Evolutionary conservation across 1,140 invertebrate genomes (phyloP), one percentile per base, ranked within the genome.

Genomic region (Nymphalis io): DNA sequence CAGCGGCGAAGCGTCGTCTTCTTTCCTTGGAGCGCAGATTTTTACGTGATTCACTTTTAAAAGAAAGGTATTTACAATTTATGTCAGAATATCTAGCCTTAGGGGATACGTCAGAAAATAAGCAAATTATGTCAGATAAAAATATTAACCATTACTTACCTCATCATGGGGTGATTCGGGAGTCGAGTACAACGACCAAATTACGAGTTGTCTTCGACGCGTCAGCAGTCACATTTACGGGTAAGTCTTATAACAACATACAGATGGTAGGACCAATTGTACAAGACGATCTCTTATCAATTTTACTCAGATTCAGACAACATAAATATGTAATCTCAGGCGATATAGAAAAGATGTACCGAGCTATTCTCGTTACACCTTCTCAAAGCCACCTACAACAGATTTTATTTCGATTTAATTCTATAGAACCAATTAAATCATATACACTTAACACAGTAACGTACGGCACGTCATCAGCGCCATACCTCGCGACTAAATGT

Each of bases 301-400:
- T 89, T 27, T 44, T 92, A 2, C 23, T 89, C 0, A 44, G 76
- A 16, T 87, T 79, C 71, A 57, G 84, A 20, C 72, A 77, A 53
- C 74, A 85, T 60, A 78, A 61, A 33, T 81, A 70, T 62, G 80
- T 85, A 10, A 53, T 81, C 10, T 66, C 76, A 1, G 80, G 68
- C 3, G 81, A 86, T 57, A 75, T 85, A 13, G 71, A 81, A 59
- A 84, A 89, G n/a, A 88, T 89, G 83, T 89, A 87, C 70, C 65
- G 85, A 4, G 79, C 81, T 42, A 73, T 89, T 16, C 27, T 78
- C 23, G 48, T 86, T 8, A 64, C 64, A 27, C 68, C 73, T 15
- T 23, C 70, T 21, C 82, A 88, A 69, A 62, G 73, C 12, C 13
- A 46, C 21, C 69, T 85, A 48, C 83, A 87, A 57, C 59, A 75